Conservation (phyloP, 1,140 invertebrate genomes). For the Sarcophaga peregrina region DNA sequence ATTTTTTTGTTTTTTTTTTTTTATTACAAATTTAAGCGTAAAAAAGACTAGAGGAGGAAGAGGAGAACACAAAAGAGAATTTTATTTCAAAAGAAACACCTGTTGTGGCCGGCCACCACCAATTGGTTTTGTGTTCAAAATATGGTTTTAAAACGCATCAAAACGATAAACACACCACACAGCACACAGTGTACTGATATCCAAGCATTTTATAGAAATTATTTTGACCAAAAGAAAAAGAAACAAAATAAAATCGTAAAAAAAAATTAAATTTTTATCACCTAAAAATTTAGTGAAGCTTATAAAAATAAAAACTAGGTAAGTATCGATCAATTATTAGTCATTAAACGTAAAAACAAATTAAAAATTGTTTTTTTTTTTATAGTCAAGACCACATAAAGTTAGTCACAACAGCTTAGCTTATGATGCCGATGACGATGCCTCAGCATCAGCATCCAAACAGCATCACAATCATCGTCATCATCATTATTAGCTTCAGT, state of each 20-base stretch:
- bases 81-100: too few relatives aligned
- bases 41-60: too few relatives aligned
- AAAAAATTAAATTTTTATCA: not conserved
- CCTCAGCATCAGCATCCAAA: not conserved
- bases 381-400: not conserved
- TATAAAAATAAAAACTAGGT: not conserved
- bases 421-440: not conserved
- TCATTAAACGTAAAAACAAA: not conserved
- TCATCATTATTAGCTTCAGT: not conserved
- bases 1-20: too few relatives aligned
- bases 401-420: not conserved
- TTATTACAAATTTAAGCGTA: too few relatives aligned
- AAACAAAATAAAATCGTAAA: not conserved
- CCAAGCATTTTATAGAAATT: not conserved
- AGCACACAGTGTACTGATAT: too few relatives aligned
- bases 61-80: too few relatives aligned
- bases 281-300: too few relatives aligned
- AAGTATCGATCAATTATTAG: conserved; percentile 6
- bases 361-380: not conserved
- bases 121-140: too few relatives aligned
- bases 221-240: not conserved
- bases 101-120: too few relatives aligned
- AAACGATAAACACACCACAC: too few relatives aligned
- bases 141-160: too few relatives aligned
- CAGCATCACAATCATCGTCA: too few relatives aligned